These are phyloP conservation scores for Phalangium opilio DNA, from an alignment of 2,888 invertebrate species.

Conservation along the genomic window DNA sequence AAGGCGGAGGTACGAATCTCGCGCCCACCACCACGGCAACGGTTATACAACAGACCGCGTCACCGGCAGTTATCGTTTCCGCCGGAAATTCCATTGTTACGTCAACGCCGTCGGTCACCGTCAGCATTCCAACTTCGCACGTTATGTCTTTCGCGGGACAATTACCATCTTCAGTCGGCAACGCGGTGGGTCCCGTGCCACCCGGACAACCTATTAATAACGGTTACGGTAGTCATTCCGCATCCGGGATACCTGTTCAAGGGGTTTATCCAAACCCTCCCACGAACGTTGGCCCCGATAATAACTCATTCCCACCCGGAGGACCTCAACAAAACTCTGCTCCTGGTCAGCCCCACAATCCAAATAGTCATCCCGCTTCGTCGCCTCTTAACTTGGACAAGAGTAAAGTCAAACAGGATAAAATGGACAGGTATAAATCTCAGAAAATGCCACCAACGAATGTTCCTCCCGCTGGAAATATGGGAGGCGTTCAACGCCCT, in stretches of 20 bases:
- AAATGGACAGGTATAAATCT: conserved; percentile 21
- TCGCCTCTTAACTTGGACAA: conserved; percentile 19
- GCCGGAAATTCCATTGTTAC: conserved; percentile 16
- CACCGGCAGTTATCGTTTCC: conserved; percentile 8
- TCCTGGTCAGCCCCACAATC: not conserved
- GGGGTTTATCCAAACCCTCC: conserved; percentile 15
- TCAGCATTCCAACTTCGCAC: conserved; percentile 16
- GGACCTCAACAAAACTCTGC: not conserved
- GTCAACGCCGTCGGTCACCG: conserved; percentile 12
- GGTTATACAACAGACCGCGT: too few species aligned
- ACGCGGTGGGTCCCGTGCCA: not conserved
- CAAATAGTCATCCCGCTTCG: conserved; percentile 7
- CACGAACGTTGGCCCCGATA: not conserved
- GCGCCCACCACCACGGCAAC: conserved; percentile 6
- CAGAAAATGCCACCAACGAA: conserved; percentile 22
- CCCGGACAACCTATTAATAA: not conserved
- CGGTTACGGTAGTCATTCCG: conserved; percentile 7
- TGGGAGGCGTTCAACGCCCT: too few species aligned
- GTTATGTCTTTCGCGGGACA: conserved; percentile 13
- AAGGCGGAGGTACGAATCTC: not conserved
- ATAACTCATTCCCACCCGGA: not conserved
- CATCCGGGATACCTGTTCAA: conserved; percentile 16
- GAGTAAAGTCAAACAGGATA: conserved; percentile 22
- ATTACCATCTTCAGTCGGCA: conserved; percentile 1
- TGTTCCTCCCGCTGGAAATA: too few species aligned